Percentiles rank a stretch among this genome's conserved stretches.
phyloP scores from a whole-genome alignment of 2,113 vertebrate genomes.

The Hemibagrus wyckioides region DNA sequence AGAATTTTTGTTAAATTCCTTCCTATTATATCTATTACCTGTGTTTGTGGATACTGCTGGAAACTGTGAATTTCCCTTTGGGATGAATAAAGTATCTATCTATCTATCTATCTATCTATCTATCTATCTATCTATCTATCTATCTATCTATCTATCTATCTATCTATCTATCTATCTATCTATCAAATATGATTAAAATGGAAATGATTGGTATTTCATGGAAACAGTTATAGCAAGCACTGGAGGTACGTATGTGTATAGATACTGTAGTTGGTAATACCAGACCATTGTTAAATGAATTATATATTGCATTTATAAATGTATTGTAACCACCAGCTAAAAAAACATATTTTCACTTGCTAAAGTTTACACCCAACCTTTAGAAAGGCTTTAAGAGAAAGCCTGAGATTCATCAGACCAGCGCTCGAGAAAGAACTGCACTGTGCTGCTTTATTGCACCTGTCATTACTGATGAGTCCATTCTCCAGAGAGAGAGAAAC shows the following conservation, averaged over 20 bases:
- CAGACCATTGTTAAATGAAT: neutral
- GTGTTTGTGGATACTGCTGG: no score
- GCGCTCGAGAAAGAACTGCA: neutral
- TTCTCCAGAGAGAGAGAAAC: neutral
- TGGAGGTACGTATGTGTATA: neutral
- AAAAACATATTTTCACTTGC: neutral
- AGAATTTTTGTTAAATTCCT: no score
- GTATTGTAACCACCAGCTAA: neutral
- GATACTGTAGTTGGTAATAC: neutral
- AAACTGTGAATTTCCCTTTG: no score
- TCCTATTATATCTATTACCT: no score
- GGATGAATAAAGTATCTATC: no score
- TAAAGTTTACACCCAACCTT: neutral
- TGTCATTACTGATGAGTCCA: neutral
- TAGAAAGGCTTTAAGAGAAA: neutral
- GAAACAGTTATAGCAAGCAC: neutral
- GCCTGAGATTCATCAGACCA: neutral
- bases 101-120: neutral
- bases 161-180: no score
- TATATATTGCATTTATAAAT: neutral
- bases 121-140: no score
- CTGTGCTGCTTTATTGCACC: constrained; percentile 9
- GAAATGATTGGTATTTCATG: neutral
- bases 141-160: no score
- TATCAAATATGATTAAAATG: constrained; percentile 2